Evolutionary conservation across 2,888 invertebrate genomes (phyloP).

Genomic region (Glaucopsyche alexis): DNA sequence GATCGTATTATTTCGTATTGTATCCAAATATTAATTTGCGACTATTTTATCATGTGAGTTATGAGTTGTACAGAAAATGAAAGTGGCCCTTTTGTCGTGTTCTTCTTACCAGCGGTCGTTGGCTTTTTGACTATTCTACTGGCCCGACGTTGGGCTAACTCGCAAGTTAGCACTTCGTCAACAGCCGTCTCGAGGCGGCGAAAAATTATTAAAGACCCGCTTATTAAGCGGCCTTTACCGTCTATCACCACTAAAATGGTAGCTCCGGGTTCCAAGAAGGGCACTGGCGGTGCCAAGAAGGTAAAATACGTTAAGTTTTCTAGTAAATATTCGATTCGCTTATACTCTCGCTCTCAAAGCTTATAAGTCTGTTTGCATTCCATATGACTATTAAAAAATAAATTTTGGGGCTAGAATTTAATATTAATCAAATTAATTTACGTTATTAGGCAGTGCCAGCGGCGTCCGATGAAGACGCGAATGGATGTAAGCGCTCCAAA

Average conservation of each 20-base stretch:
- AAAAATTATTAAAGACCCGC: slow-evolving; percentile 75
- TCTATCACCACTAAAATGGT: slow-evolving; percentile 70
- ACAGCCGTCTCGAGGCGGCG: slow-evolving; percentile 74
- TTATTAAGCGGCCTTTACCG: slow-evolving; percentile 68
- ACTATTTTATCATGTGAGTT: slow-evolving; percentile 77
- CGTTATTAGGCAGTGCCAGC: slow-evolving; percentile 47
- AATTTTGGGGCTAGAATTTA: not conserved
- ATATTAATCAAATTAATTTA: not conserved
- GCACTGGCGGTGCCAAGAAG: slow-evolving; percentile 62
- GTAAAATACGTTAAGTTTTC: slow-evolving; percentile 43
- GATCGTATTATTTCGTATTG: slow-evolving; percentile 35
- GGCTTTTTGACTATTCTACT: slow-evolving; percentile 76
- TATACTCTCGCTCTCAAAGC: not conserved
- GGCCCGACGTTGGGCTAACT: slow-evolving; percentile 73
- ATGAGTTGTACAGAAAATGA: slow-evolving; percentile 80
- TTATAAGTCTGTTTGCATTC: not conserved
- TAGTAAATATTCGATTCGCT: slow-evolving; percentile 12
- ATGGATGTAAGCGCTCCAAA: slow-evolving; percentile 50
- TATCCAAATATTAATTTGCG: slow-evolving; percentile 59
- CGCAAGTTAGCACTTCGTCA: slow-evolving; percentile 69
- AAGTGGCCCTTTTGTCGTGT: slow-evolving; percentile 79
- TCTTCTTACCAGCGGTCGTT: slow-evolving; percentile 76
- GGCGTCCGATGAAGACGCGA: slow-evolving; percentile 60
- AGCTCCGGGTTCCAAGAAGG: slow-evolving; percentile 65
- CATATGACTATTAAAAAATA: not conserved